Evolutionary conservation across 2,113 vertebrate genomes (phyloP).

Genomic region (Axis porcinus): DNA sequence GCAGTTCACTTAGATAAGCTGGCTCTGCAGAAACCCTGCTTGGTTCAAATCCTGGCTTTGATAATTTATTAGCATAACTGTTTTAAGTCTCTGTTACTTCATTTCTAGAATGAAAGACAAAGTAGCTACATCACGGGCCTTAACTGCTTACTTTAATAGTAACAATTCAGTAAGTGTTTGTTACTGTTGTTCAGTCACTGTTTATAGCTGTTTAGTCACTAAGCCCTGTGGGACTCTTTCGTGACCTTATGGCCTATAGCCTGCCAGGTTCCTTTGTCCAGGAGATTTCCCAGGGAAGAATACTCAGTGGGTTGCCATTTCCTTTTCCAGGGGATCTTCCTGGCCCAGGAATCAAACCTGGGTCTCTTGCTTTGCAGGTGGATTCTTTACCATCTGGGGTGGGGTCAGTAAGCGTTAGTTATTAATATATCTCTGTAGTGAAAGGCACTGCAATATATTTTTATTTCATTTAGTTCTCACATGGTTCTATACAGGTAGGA

Average conservation of each 20-base stretch:
- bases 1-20: background rate
- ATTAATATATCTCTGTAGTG: too few relatives aligned
- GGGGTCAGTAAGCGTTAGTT: background rate
- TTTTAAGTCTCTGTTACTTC: background rate
- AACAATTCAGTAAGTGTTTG: background rate
- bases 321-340: background rate
- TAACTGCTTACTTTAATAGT: background rate
- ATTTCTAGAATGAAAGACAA: background rate
- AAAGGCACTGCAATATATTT: background rate
- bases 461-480: background rate
- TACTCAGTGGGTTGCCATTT: background rate
- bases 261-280: background rate
- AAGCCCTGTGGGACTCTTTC: fast-evolving
- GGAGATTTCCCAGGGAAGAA: background rate
- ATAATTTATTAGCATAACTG: background rate
- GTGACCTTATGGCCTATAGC: background rate
- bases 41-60: background rate
- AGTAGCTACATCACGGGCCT: background rate
- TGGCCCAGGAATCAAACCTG: background rate
- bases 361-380: background rate
- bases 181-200: background rate
- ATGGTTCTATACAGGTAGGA: background rate
- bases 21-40: background rate
- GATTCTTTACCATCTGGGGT: background rate
- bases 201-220: background rate